Evolutionary conservation across 2,888 invertebrate species (phyloP).

Genomic region (Tetropium fuscum): DNA sequence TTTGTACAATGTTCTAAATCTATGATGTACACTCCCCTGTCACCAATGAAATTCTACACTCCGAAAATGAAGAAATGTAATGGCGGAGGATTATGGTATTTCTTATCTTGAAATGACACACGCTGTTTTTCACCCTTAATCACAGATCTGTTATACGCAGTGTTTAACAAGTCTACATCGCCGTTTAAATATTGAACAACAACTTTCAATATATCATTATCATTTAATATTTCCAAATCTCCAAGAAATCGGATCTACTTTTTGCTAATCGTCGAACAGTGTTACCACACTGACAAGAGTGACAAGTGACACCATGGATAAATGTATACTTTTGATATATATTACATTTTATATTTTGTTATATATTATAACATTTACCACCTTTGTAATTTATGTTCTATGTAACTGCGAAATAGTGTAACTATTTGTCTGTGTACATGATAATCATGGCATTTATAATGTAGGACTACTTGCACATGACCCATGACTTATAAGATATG

Average conservation of each 20-base stretch:
- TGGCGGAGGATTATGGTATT: conserved; percentile 46
- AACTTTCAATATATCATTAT: background rate
- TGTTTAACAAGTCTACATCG: background rate
- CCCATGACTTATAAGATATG: too few species aligned
- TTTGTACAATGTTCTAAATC: conserved; percentile 25
- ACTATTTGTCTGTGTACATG: too few species aligned
- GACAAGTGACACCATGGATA: too few species aligned
- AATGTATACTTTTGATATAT: too few species aligned
- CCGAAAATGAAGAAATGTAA: conserved; percentile 34
- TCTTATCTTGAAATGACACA: conserved; percentile 34
- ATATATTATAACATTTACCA: too few species aligned
- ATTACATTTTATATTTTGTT: too few species aligned
- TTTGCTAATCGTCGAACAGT: conserved; percentile 34
- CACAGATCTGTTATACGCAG: background rate
- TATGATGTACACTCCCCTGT: conserved; percentile 53
- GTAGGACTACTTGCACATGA: too few species aligned
- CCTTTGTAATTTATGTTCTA: too few species aligned
- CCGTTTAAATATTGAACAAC: background rate
- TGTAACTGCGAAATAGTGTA: too few species aligned
- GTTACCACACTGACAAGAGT: conserved; percentile 33
- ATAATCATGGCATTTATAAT: too few species aligned
- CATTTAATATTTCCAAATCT: background rate
- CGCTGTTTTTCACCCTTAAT: conserved; percentile 10
- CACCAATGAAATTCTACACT: conserved; percentile 50
- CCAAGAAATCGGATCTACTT: conserved; percentile 24